phyloP scores from a whole-genome alignment of 2,797 vertebrate genomes.

The Momotus momota region DNA sequence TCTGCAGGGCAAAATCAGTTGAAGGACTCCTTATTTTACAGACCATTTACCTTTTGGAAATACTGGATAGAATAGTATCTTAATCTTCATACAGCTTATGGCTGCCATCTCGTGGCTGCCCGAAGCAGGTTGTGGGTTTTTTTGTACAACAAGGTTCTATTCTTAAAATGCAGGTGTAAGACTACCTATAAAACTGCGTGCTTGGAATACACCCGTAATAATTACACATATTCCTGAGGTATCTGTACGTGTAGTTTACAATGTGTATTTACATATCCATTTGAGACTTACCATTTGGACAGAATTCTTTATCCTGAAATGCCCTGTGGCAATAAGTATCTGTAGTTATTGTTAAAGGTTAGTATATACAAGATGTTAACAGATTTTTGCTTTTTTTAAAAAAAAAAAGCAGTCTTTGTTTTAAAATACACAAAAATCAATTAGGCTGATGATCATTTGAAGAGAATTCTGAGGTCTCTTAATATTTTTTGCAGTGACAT shows the following conservation, averaged over 20 bases:
- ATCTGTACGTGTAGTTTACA: not conserved
- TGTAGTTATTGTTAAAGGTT: not conserved
- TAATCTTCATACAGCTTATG: not conserved
- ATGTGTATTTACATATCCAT: not conserved
- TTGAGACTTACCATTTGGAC: not conserved
- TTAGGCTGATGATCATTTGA: not conserved
- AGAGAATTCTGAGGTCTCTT: not conserved
- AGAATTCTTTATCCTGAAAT: not conserved
- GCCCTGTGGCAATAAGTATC: not conserved
- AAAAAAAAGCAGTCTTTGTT: not conserved
- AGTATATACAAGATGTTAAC: not conserved
- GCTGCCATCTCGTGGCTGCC: constrained; percentile 23
- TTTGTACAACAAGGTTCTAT: not conserved
- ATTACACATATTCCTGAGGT: not conserved
- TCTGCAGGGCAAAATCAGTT: not conserved
- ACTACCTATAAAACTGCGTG: not conserved
- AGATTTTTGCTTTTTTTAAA: not conserved
- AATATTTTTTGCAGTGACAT: not conserved
- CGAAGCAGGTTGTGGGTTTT: not conserved
- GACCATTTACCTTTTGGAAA: not conserved
- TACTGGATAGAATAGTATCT: not conserved
- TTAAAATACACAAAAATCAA: not conserved
- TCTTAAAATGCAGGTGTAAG: not conserved
- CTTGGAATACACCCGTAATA: not conserved
- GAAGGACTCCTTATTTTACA: not conserved